Percentiles rank a stretch among this genome's conserved stretches.
phyloP scores from a whole-genome alignment of 2,113 vertebrate genomes.

The Grammomys surdaster region DNA sequence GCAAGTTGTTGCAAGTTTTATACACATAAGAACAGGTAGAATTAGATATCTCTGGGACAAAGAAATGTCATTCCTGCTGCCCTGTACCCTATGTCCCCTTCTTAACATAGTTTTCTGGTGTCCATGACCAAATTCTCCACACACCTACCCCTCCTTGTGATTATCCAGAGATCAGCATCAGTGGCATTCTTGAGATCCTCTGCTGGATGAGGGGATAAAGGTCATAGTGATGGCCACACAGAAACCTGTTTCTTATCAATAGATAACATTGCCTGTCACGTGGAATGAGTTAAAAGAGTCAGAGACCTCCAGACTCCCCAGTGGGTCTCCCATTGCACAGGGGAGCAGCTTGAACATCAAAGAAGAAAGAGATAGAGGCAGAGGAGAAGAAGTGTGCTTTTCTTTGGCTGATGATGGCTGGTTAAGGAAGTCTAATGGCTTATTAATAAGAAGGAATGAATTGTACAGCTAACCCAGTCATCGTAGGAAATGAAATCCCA shows the following conservation, averaged over 20 bases:
- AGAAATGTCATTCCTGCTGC: not conserved
- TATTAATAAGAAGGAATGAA: conserved; percentile 82
- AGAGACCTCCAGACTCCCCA: conserved; percentile 65
- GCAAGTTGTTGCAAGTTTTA: conserved; percentile 2
- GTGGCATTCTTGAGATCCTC: conserved; percentile 52
- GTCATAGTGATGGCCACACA: conserved; percentile 34
- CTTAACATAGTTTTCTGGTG: conserved; percentile 27
- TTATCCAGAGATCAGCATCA: conserved; percentile 52
- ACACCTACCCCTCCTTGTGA: not conserved
- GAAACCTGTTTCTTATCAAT: conserved; percentile 74
- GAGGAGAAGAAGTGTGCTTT: conserved; percentile 51
- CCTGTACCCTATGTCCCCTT: not conserved
- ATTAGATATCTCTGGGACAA: not conserved
- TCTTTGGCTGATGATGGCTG: conserved; percentile 77
- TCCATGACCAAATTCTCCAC: not conserved
- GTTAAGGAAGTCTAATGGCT: conserved; percentile 76
- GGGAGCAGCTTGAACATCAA: conserved; percentile 75
- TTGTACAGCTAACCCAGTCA: conserved; percentile 78
- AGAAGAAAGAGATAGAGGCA: conserved; percentile 24
- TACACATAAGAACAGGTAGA: not conserved
- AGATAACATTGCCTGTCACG: conserved; percentile 69
- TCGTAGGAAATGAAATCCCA: conserved; percentile 82
- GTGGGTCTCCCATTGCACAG: conserved; percentile 69
- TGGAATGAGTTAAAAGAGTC: conserved; percentile 71
- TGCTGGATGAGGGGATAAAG: conserved; percentile 60